These are phyloP conservation scores for Brachionus rotundiformis DNA, from an alignment of 1,140 invertebrate species.

Conservation along the genomic window DNA sequence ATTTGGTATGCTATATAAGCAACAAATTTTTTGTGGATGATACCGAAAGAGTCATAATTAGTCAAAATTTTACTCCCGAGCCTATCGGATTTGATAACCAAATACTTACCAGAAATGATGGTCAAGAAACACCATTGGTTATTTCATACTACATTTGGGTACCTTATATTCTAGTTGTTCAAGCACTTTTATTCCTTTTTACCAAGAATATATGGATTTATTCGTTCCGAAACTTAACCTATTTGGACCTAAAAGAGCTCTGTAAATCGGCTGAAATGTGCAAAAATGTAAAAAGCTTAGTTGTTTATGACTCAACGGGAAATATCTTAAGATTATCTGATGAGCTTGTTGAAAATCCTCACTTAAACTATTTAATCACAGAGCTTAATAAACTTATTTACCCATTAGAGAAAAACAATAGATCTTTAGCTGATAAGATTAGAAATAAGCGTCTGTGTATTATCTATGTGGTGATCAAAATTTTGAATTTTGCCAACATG, in stretches of 20 bases:
- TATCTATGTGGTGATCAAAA: background rate
- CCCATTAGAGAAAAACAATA: background rate
- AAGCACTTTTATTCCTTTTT: background rate
- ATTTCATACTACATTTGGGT: constrained; percentile 45
- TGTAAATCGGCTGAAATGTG: constrained; percentile 30
- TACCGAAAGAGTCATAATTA: constrained; percentile 2
- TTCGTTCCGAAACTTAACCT: background rate
- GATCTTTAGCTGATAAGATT: background rate
- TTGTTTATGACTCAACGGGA: background rate
- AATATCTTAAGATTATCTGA: background rate
- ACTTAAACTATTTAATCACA: constrained; percentile 29
- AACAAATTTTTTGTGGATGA: constrained; percentile 42
- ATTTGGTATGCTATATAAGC: constrained; percentile 35
- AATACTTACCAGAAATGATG: background rate
- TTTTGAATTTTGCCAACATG: constrained; percentile 6
- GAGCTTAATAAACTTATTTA: constrained; percentile 4
- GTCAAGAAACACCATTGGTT: background rate
- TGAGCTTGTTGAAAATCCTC: background rate
- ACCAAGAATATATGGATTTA: constrained; percentile 26
- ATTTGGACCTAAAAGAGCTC: constrained; percentile 31
- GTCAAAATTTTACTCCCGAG: constrained; percentile 20
- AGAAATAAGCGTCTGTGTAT: background rate
- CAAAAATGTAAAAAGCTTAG: background rate
- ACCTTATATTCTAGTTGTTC: constrained; percentile 29
- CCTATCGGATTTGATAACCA: constrained; percentile 18